Evolutionary conservation across 2,888 invertebrate genomes (phyloP).

Genomic region (Dendrolimus houi): DNA sequence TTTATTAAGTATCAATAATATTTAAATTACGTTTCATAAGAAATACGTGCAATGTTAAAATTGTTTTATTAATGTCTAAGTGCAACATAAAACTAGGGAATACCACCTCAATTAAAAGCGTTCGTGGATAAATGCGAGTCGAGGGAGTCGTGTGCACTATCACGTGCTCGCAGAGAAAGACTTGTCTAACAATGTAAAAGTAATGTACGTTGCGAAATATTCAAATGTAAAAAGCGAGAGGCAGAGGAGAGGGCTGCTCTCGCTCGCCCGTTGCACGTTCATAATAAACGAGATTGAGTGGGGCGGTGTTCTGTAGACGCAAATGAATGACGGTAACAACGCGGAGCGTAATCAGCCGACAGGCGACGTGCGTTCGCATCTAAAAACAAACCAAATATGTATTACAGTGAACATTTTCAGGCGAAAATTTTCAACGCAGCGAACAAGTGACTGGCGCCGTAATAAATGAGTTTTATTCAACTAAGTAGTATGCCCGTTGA

Average conservation of each 20-base stretch:
- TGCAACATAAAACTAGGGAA: slow-evolving; percentile 3
- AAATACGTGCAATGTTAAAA: too few species aligned
- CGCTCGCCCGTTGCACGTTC: slow-evolving; percentile 50
- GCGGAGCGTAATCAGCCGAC: slow-evolving; percentile 62
- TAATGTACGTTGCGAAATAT: slow-evolving; percentile 52
- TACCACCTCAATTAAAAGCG: slow-evolving; percentile 26
- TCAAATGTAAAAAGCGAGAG: slow-evolving; percentile 56
- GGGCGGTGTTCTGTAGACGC: slow-evolving; percentile 53
- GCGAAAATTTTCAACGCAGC: slow-evolving; percentile 22
- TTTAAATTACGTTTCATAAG: too few species aligned
- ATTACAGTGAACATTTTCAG: slow-evolving; percentile 29
- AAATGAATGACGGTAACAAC: slow-evolving; percentile 67
- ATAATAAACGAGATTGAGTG: slow-evolving; percentile 72
- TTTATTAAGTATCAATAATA: too few species aligned
- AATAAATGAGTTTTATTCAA: slow-evolving; percentile 13
- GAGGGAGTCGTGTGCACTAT: slow-evolving; percentile 24
- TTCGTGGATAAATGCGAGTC: slow-evolving; percentile 16
- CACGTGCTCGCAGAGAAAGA: slow-evolving; percentile 27
- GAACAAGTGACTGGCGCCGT: slow-evolving; percentile 16
- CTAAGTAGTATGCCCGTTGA: background rate
- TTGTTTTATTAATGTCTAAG: too few species aligned
- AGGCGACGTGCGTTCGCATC: slow-evolving; percentile 52
- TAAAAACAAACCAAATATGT: slow-evolving; percentile 56
- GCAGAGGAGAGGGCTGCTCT: slow-evolving; percentile 23
- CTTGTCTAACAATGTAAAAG: slow-evolving; percentile 47